Conservation (phyloP, 2,113 vertebrate species). For the Periophthalmus modestus region DNA sequence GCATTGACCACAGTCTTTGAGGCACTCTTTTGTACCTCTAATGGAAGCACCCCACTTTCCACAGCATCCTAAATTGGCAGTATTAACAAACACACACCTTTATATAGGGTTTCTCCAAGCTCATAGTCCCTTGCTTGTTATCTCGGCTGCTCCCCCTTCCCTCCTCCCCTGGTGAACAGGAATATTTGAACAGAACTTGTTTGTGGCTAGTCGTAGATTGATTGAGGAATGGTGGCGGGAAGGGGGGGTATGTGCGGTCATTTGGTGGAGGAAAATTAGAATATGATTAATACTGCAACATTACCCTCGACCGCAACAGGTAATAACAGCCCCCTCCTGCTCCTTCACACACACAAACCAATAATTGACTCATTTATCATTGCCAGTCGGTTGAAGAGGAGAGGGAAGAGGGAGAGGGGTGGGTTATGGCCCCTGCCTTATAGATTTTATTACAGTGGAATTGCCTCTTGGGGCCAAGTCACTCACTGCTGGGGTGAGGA, state of each 20-base stretch:
- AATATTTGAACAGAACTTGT: constrained; percentile 66
- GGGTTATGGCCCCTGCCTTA: constrained; percentile 55
- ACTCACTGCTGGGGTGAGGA: constrained; percentile 59
- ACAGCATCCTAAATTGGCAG: background rate
- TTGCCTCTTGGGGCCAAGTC: constrained; percentile 72
- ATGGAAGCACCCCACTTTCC: background rate
- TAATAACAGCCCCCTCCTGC: constrained; percentile 76
- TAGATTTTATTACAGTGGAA: constrained; percentile 80
- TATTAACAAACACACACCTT: constrained; percentile 22
- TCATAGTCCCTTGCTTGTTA: constrained; percentile 36
- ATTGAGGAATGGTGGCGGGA: constrained; percentile 24
- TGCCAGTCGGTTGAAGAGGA: constrained; percentile 69
- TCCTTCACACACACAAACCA: constrained; percentile 59
- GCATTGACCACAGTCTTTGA: background rate
- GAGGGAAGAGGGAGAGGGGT: constrained; percentile 37
- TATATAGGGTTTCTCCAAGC: constrained; percentile 14
- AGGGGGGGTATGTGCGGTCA: constrained; percentile 30
- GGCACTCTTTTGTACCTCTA: background rate
- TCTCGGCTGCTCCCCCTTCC: constrained; percentile 12
- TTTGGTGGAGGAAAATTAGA: constrained; percentile 77
- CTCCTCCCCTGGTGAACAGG: constrained; percentile 18
- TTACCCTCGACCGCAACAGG: constrained; percentile 79
- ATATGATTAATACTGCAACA: constrained; percentile 83
- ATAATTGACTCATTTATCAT: constrained; percentile 85
- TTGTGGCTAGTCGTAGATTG: constrained; percentile 73